Conservation (phyloP, 2,113 vertebrate species). For the Catharus bicknelli region DNA sequence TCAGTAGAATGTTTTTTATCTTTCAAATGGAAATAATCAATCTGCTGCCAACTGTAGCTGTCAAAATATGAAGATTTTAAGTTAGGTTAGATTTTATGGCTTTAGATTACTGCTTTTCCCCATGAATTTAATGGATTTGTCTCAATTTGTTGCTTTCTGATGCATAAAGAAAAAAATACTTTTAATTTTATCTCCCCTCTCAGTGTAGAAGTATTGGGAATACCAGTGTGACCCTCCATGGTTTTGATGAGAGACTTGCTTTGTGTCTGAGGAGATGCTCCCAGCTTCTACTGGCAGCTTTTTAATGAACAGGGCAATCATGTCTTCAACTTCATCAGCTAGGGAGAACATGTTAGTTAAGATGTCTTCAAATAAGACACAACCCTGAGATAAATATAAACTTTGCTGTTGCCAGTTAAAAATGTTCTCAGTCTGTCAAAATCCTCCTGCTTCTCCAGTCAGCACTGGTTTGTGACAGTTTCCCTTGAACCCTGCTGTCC, state of each 20-base stretch:
- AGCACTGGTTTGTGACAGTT: not conserved
- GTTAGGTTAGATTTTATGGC: not conserved
- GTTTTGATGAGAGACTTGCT: not conserved
- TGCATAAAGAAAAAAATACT: not conserved
- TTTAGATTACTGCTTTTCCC: not conserved
- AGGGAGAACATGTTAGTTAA: not conserved
- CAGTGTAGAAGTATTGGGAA: not conserved
- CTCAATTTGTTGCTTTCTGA: not conserved
- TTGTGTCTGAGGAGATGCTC: not conserved
- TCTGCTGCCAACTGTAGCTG: not conserved
- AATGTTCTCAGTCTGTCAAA: not conserved
- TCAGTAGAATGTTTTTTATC: slow-evolving; percentile 4
- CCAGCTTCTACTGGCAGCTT: not conserved
- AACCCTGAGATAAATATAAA: not conserved
- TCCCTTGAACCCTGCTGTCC: not conserved
- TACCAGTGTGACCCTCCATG: not conserved
- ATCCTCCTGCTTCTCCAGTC: not conserved
- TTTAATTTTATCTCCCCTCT: fast-evolving
- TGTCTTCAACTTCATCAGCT: not conserved
- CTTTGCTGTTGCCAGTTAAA: not conserved
- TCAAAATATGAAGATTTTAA: not conserved
- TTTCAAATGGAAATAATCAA: slow-evolving; percentile 17
- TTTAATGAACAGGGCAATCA: not conserved
- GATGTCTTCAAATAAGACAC: not conserved
- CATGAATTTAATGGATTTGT: not conserved